Evolutionary conservation across 2,888 invertebrate genomes (phyloP).

Genomic region (Clistopyga incitator): DNA sequence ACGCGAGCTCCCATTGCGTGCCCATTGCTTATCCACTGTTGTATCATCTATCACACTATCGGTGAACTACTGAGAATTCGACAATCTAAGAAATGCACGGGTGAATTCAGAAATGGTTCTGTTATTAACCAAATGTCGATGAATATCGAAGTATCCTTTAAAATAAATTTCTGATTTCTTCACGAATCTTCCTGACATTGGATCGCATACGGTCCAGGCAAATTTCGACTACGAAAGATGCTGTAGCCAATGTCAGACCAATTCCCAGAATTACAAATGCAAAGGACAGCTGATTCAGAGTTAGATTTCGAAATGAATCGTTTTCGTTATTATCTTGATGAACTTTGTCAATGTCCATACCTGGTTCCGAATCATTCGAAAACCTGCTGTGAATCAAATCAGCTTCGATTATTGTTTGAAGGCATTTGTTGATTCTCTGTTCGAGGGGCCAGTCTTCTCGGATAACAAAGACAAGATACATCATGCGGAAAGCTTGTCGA

Average conservation of each 20-base stretch:
- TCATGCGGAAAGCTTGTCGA: not conserved
- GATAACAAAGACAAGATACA: not conserved
- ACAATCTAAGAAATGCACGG: too few species aligned
- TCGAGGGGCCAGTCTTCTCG: conserved; percentile 23
- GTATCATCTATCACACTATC: too few species aligned
- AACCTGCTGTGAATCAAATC: not conserved
- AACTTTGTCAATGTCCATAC: too few species aligned
- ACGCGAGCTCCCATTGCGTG: too few species aligned
- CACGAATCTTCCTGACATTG: not conserved
- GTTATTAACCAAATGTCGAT: too few species aligned
- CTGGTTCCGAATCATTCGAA: too few species aligned
- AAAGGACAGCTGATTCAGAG: not conserved
- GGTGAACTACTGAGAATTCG: too few species aligned
- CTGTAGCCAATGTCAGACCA: not conserved
- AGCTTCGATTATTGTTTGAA: too few species aligned
- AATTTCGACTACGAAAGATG: not conserved
- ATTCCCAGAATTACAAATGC: not conserved
- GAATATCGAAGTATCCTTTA: too few species aligned
- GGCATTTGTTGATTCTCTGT: not conserved
- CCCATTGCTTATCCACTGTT: too few species aligned
- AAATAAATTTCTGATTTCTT: not conserved
- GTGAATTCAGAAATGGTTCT: too few species aligned
- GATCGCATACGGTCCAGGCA: not conserved
- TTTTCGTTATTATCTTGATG: not conserved
- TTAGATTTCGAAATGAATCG: not conserved